Conservation (phyloP, 2,797 vertebrate genomes). For the Syndactyla subalaris region DNA sequence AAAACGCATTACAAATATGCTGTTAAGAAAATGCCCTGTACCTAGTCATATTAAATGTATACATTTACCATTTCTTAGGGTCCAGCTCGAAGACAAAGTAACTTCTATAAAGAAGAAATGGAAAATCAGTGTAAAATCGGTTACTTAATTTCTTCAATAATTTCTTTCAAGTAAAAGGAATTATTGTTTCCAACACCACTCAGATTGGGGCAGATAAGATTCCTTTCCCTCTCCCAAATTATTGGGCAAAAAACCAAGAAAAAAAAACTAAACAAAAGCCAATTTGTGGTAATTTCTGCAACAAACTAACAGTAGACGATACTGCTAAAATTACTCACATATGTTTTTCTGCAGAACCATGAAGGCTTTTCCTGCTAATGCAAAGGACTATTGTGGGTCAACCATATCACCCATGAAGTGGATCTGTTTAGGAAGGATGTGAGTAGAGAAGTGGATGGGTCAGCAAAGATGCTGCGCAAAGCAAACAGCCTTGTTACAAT, state of each 20-base stretch:
- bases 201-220: neutral
- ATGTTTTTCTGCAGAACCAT: neutral
- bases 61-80: neutral
- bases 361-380: neutral
- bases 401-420: neutral
- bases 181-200: neutral
- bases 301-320: neutral
- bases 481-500: neutral
- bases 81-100: neutral
- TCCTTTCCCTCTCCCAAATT: fast-evolving
- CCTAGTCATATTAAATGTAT: neutral
- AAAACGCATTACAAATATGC: neutral
- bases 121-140: neutral
- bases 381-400: neutral
- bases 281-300: neutral
- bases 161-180: neutral
- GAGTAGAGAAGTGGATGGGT: neutral
- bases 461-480: neutral
- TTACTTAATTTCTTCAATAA: neutral
- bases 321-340: neutral
- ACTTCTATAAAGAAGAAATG: neutral
- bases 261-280: fast-evolving
- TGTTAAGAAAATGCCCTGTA: neutral
- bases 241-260: neutral
- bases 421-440: neutral